Percentiles rank a stretch among this genome's conserved stretches.
Evolutionary conservation across 2,888 invertebrate genomes (phyloP).

Genomic region (Terebella lapidaria): DNA sequence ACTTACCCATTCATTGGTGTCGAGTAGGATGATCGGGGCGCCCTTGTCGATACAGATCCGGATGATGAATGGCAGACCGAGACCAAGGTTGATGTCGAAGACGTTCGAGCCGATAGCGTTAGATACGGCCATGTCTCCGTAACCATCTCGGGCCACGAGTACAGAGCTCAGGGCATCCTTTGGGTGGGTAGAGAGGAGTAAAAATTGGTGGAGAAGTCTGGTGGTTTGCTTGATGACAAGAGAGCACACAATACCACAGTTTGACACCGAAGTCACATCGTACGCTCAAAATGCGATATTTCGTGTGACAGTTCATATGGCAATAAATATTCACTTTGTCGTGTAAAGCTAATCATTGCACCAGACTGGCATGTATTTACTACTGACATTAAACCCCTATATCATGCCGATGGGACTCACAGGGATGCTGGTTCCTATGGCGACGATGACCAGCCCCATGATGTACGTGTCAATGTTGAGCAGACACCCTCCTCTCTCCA

Average conservation of each 20-base stretch:
- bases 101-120: slow-evolving; percentile 37
- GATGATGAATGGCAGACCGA: slow-evolving; percentile 33
- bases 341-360: too few species aligned
- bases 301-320: too few species aligned
- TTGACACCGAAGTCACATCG: too few species aligned
- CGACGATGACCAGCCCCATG: slow-evolving; percentile 29
- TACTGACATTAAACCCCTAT: too few species aligned
- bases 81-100: slow-evolving; percentile 34
- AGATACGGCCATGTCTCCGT: slow-evolving; percentile 35
- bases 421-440: slow-evolving; percentile 29
- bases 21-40: slow-evolving; percentile 24
- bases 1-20: slow-evolving; percentile 26
- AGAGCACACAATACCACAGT: too few species aligned
- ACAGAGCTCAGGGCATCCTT: slow-evolving; percentile 29
- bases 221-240: too few species aligned
- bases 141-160: slow-evolving; percentile 29
- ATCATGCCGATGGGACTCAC: too few species aligned
- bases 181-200: background rate
- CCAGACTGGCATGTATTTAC: too few species aligned
- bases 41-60: slow-evolving; percentile 26
- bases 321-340: too few species aligned
- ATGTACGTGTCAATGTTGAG: slow-evolving; percentile 25
- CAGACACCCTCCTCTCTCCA: slow-evolving; percentile 25
- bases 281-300: too few species aligned
- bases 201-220: too few species aligned